Base-by-base conservation (phyloP, 2,797 vertebrate genomes). In the Falco berigora region DNA sequence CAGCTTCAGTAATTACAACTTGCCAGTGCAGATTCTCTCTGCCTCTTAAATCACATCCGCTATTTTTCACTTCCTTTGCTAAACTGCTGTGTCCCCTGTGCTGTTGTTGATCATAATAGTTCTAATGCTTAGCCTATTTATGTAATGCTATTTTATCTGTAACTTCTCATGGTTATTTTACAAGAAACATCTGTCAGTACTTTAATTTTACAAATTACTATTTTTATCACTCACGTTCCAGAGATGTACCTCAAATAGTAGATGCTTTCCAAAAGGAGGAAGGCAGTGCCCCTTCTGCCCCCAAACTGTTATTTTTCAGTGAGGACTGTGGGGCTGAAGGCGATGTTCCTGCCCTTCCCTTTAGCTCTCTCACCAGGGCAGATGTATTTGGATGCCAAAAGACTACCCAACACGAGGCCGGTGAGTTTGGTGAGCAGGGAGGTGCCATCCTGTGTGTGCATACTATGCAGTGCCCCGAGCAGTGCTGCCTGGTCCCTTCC, bases 1-100 rank as follows among this genome's bases (percentile, higher is more conserved):
- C 96, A 96, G 88, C 90, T 68, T 85, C 93, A 77, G 93, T 95
- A 96, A 96, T 97, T 96, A 80, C 83, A 91, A 59, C n/a, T 78
- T 85, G 76, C 89, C 69, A 49, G 80, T 5, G 30, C 94, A 77
- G 74, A 63, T 95, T 94, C 91, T 91, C 53, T 66, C 76, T 96
- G 95, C 75, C 93, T 94, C 86, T 95, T 97, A 95, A 97, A 95
- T 96, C 94, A 90, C 72, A 74, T 95, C 82, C 32, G 18, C 78
- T 93, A 18, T 97, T 96, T 95, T 91, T 95, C 86, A 68, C 93
- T 93, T 89, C 92, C 93, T 88, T 87, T 66, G 83, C 92, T 91
- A 7, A 93, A 52, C 92, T 62, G 86, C 88, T 34, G 46, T 19
- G 66, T 77, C 47, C 80, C 68, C 27, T 3, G 8, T 80, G 92